A percentile compares a stretch with the other conserved stretches of the same genome.
These are phyloP conservation scores for Ochotona princeps DNA, from an alignment of 2,113 vertebrate genomes.

Conservation along the genomic window DNA sequence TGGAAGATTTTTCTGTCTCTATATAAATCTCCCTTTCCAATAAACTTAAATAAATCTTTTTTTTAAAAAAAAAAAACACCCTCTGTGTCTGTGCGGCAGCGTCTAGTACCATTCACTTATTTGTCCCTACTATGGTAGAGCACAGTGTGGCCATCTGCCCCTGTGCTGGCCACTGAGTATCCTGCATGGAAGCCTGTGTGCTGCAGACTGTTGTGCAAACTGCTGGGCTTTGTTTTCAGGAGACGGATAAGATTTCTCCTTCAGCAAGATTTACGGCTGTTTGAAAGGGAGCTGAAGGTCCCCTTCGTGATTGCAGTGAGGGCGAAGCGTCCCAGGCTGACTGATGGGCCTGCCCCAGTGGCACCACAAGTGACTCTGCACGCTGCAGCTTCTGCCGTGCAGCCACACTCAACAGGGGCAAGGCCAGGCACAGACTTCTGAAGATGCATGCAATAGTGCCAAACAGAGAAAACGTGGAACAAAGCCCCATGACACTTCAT, in stretches of 20 bases:
- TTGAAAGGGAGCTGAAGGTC: constrained; percentile 31
- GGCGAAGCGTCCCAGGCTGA: constrained; percentile 25
- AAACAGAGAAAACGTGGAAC: not conserved
- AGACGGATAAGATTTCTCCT: constrained; percentile 27
- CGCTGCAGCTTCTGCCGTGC: not conserved
- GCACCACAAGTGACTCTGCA: not conserved
- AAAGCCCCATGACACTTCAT: not conserved
- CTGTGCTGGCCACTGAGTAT: not conserved
- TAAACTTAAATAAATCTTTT: no score
- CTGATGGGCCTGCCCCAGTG: not conserved
- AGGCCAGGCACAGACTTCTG: not conserved
- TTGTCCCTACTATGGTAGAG: not conserved
- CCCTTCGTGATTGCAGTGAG: constrained; percentile 35
- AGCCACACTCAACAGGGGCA: not conserved
- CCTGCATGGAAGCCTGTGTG: not conserved
- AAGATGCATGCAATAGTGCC: fast-evolving
- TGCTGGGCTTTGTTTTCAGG: not conserved
- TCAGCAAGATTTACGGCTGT: constrained; percentile 60
- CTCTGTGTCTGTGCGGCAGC: not conserved
- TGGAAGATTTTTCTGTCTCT: no score
- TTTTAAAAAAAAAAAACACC: no score
- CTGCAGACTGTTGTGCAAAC: constrained; percentile 11
- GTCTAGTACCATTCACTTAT: not conserved
- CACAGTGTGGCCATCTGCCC: not conserved
- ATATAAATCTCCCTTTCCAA: no score